Evolutionary conservation across 2,888 invertebrate genomes (phyloP).

Genomic region (Colletes collaris): DNA sequence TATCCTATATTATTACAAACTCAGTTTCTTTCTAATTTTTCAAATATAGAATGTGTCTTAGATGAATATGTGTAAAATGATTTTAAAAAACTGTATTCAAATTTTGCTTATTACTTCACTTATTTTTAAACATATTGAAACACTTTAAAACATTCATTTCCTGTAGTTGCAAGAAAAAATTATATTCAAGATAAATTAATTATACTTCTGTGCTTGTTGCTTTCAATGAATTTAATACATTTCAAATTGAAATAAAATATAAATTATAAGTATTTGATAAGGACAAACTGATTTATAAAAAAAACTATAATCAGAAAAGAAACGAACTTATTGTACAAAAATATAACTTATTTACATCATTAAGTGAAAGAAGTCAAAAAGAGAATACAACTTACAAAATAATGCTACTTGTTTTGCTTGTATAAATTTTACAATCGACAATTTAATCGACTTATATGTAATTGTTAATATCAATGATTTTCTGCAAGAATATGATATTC

Average conservation of each 20-base stretch:
- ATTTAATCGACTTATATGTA: not conserved
- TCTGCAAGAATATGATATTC: not conserved
- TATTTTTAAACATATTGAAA: not conserved
- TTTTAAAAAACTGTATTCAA: not conserved
- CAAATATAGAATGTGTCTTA: not conserved
- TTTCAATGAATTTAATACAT: not conserved
- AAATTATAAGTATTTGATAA: slow-evolving; percentile 4
- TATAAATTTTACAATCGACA: not conserved
- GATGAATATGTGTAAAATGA: slow-evolving; percentile 3
- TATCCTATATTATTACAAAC: not conserved
- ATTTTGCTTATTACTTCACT: not conserved
- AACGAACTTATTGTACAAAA: not conserved
- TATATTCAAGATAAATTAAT: not conserved
- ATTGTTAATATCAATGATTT: not conserved
- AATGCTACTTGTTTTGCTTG: slow-evolving; percentile 11
- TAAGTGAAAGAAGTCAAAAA: not conserved
- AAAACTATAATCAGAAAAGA: not conserved
- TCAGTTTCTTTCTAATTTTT: not conserved
- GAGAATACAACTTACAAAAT: slow-evolving; percentile 3
- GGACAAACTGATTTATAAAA: not conserved
- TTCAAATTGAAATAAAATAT: not conserved
- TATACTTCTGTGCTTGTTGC: not conserved
- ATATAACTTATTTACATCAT: not conserved
- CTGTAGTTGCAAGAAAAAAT: not conserved
- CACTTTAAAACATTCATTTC: not conserved